Percentiles rank a stretch among this genome's conserved stretches.
phyloP scores from a whole-genome alignment of 1,140 invertebrate genomes.

The Helicoverpa armigera region DNA sequence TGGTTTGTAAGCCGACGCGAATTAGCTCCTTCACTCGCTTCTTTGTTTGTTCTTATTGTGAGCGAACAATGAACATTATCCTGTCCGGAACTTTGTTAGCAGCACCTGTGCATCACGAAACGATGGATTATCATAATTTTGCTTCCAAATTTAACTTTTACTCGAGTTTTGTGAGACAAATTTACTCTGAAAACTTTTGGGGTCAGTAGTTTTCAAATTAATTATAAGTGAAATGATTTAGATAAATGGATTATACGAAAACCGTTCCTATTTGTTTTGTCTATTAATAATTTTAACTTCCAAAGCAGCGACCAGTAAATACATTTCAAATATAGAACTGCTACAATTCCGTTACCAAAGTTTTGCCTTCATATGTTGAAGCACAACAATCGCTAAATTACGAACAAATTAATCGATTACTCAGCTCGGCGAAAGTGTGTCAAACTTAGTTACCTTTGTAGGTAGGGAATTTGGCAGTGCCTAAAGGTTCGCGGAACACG shows the following conservation, averaged over 20 bases:
- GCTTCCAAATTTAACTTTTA: conserved; percentile 30
- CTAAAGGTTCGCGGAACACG: not conserved
- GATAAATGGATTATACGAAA: no score
- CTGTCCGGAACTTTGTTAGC: conserved; percentile 36
- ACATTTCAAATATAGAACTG: no score
- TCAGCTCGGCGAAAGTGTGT: not conserved
- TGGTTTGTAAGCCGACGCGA: conserved; percentile 51
- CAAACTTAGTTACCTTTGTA: conserved; percentile 16
- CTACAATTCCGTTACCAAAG: not conserved
- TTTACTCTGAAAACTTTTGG: not conserved
- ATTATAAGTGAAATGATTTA: not conserved
- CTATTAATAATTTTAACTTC: not conserved
- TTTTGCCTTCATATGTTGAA: not conserved
- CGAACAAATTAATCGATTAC: conserved; percentile 9
- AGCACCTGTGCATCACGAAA: conserved; percentile 39
- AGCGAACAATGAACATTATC: conserved; percentile 41
- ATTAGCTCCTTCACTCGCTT: conserved; percentile 37
- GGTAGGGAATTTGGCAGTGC: not conserved
- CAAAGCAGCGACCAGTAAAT: no score
- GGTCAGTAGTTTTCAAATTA: not conserved
- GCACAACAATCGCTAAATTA: conserved; percentile 13
- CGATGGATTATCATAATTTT: conserved; percentile 41
- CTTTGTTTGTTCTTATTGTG: conserved; percentile 47
- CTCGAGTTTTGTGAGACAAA: not conserved
- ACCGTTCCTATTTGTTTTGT: not conserved